Percentiles rank a stretch among this genome's conserved stretches.
phyloP scores from a whole-genome alignment of 1,140 invertebrate species.

The Drosophila littoralis region DNA sequence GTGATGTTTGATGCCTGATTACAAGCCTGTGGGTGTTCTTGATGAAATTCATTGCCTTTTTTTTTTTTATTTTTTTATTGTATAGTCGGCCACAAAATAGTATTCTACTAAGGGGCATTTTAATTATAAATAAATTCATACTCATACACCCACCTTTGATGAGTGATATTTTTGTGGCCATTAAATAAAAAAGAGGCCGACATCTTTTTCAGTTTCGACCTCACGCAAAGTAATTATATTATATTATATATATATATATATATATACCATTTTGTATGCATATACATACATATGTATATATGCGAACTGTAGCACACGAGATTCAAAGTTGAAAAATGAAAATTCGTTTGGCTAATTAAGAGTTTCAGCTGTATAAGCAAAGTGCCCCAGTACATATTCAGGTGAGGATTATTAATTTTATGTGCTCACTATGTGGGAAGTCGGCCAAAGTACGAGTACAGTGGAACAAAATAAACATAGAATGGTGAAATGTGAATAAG shows the following conservation, averaged over 20 bases:
- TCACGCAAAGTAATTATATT: constrained; percentile 34
- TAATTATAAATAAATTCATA: constrained; percentile 40
- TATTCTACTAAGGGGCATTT: background rate
- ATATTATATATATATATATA: constrained; percentile 5
- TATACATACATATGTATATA: constrained; percentile 4
- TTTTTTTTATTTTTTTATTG: background rate
- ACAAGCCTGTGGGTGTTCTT: constrained; percentile 23
- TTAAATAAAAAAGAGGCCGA: constrained; percentile 69
- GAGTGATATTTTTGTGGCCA: constrained; percentile 60
- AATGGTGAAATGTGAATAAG: constrained; percentile 13
- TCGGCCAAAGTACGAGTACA: constrained; percentile 54
- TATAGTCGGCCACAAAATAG: constrained; percentile 2
- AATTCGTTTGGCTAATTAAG: constrained; percentile 59
- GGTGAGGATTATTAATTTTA: constrained; percentile 74
- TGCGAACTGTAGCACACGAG: constrained; percentile 22
- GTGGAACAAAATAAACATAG: constrained; percentile 32
- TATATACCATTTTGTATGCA: background rate
- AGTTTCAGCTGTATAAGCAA: constrained; percentile 46
- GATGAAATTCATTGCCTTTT: constrained; percentile 1
- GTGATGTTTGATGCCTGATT: constrained; percentile 12
- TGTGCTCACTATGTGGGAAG: constrained; percentile 37
- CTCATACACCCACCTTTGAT: constrained; percentile 41
- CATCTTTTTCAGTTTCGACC: constrained; percentile 52
- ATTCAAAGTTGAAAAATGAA: constrained; percentile 55
- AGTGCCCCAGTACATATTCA: constrained; percentile 51